Percentiles rank a stretch among this genome's conserved stretches.
Conservation (phyloP, 2,797 vertebrate species). For the Chelon auratus region DNA sequence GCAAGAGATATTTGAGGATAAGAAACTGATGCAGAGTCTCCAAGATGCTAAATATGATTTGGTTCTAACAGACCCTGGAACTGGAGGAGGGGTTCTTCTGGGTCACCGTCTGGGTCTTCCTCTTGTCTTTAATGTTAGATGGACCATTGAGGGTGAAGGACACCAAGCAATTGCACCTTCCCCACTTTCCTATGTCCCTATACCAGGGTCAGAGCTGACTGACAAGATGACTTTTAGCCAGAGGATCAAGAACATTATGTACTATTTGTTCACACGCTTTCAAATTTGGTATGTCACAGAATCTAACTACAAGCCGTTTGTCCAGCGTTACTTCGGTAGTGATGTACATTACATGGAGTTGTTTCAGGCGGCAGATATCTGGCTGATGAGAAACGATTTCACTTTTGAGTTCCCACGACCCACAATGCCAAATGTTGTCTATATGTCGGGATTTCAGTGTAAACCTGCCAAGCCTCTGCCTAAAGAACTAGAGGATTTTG, state of each 20-base stretch:
- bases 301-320: constrained; percentile 55
- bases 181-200: constrained; percentile 71
- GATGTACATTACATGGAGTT: constrained; percentile 74
- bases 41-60: constrained; percentile 66
- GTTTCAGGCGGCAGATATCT: constrained; percentile 78
- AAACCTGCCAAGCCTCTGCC: constrained; percentile 70
- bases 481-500: constrained; percentile 42
- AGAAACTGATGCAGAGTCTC: constrained; percentile 54
- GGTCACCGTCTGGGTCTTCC: constrained; percentile 69
- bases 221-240: constrained; percentile 71
- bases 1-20: no score
- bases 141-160: constrained; percentile 68
- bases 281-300: constrained; percentile 46
- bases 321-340: constrained; percentile 68
- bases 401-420: constrained; percentile 78
- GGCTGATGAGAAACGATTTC: constrained; percentile 81
- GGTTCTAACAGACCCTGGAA: constrained; percentile 69
- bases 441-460: constrained; percentile 83
- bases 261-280: constrained; percentile 28
- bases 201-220: constrained; percentile 44
- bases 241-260: constrained; percentile 51
- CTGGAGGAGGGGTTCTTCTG: constrained; percentile 63
- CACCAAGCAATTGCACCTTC: constrained; percentile 64
- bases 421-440: constrained; percentile 77
- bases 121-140: constrained; percentile 73